phyloP scores from a whole-genome alignment of 2,888 invertebrate genomes.

The Agriotes lineatus region DNA sequence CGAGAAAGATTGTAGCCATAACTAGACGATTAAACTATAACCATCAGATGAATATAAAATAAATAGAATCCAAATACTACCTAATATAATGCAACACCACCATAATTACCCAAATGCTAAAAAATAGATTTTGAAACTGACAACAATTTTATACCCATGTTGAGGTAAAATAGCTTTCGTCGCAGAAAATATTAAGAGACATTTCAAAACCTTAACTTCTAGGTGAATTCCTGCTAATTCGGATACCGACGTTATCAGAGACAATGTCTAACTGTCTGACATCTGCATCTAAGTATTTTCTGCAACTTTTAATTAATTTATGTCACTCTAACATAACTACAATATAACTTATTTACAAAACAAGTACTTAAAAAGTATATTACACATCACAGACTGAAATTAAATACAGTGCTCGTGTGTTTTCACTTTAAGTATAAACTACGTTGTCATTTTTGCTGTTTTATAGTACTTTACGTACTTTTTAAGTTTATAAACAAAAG shows the following conservation, averaged over 20 bases:
- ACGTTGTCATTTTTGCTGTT: too few species aligned
- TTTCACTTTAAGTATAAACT: background rate
- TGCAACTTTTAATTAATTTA: too few species aligned
- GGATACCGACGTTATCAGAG: too few species aligned
- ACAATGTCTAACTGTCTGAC: too few species aligned
- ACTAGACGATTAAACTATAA: background rate
- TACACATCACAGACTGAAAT: conserved; percentile 24
- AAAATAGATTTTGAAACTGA: conserved; percentile 22
- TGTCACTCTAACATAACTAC: too few species aligned
- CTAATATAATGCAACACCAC: background rate
- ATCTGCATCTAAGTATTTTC: too few species aligned
- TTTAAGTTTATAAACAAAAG: too few species aligned
- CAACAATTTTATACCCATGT: background rate
- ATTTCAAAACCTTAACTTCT: too few species aligned
- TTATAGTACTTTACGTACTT: too few species aligned
- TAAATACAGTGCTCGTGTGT: background rate
- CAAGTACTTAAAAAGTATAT: background rate
- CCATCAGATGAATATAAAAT: background rate
- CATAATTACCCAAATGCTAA: background rate
- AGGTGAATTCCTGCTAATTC: too few species aligned
- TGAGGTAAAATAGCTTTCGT: background rate
- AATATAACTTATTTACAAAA: too few species aligned
- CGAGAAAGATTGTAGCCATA: background rate
- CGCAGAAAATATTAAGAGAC: too few species aligned
- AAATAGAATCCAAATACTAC: background rate